Percentiles rank a stretch among this genome's conserved stretches.
These are phyloP conservation scores for Thaleichthys pacificus DNA, from an alignment of 2,797 vertebrate species.

Conservation along the genomic window DNA sequence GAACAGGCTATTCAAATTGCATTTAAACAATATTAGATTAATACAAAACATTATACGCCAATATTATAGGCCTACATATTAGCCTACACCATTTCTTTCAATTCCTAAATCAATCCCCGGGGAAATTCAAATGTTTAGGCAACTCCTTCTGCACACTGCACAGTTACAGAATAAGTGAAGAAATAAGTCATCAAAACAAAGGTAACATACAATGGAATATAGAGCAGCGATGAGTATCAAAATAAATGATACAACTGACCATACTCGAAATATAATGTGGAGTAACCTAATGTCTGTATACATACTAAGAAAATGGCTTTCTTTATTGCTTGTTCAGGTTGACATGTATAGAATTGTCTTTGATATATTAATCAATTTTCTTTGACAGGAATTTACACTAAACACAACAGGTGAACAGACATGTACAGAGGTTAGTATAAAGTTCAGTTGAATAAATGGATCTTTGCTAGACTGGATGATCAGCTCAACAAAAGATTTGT, in stretches of 20 bases:
- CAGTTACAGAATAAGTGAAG: background rate
- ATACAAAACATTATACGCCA: no score
- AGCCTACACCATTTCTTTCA: background rate
- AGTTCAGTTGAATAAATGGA: background rate
- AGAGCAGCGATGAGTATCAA: no score
- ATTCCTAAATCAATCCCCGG: background rate
- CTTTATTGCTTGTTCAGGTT: no score
- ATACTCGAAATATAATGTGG: no score
- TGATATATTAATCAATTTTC: background rate
- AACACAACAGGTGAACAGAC: constrained; percentile 4
- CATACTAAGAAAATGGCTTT: no score
- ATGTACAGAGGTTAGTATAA: constrained; percentile 56
- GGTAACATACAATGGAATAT: background rate
- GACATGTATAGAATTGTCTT: no score
- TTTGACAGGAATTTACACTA: constrained; percentile 57
- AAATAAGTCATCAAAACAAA: background rate
- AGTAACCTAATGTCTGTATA: no score
- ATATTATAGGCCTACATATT: no score
- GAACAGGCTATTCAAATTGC: background rate
- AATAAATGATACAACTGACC: no score
- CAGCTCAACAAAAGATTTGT: background rate
- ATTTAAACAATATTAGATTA: background rate
- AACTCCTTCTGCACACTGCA: background rate
- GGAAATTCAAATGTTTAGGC: no score
- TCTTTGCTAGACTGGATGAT: background rate